phyloP scores from a whole-genome alignment of 2,797 vertebrate genomes.

The Helostoma temminkii region DNA sequence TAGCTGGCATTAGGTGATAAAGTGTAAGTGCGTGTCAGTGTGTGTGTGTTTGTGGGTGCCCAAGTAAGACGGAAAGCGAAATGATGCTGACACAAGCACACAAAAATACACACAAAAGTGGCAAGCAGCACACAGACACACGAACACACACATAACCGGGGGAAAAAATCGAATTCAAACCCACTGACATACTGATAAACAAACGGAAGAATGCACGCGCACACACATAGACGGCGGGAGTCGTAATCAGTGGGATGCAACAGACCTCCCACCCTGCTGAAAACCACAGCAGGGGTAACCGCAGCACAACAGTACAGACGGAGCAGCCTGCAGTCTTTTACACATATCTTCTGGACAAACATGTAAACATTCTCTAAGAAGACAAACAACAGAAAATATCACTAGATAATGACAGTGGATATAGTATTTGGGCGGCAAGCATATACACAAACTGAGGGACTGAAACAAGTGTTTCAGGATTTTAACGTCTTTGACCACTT shows the following conservation, averaged over 20 bases:
- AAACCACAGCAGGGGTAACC: conserved; percentile 31
- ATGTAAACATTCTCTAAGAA: conserved; percentile 37
- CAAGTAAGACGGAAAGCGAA: conserved; percentile 2
- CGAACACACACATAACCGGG: conserved; percentile 3
- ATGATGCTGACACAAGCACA: conserved; percentile 28
- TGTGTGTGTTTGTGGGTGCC: not conserved
- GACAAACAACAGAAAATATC: conserved; percentile 32
- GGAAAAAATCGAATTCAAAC: conserved; percentile 31
- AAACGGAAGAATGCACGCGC: conserved; percentile 2
- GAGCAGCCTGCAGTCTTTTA: conserved; percentile 23
- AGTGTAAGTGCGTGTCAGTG: conserved; percentile 9
- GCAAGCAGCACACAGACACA: not conserved
- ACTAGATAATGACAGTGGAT: not conserved
- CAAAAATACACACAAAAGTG: conserved; percentile 9
- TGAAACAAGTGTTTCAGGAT: too few species aligned
- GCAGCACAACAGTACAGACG: conserved; percentile 9
- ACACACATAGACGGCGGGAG: conserved; percentile 5
- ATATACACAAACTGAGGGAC: not conserved
- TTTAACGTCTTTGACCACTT: too few species aligned
- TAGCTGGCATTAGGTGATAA: conserved; percentile 52
- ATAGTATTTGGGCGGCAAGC: not conserved
- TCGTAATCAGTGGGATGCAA: conserved; percentile 44
- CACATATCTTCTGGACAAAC: conserved; percentile 45
- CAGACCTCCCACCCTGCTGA: conserved; percentile 36
- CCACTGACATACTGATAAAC: conserved; percentile 36